These are phyloP conservation scores for Lota lota DNA, from an alignment of 2,113 vertebrate genomes.

Conservation along the genomic window DNA sequence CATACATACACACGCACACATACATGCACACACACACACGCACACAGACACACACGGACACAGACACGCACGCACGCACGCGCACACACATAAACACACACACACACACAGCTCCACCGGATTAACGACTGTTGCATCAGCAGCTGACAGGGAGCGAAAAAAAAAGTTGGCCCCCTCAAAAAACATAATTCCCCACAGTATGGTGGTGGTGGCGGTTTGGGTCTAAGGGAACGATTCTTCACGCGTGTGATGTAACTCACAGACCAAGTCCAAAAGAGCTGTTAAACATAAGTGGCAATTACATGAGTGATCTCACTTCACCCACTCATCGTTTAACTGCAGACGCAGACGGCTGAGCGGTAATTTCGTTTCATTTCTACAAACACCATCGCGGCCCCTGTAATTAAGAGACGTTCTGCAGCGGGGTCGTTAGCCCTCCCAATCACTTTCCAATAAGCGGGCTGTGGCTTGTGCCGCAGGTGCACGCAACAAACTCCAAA, in stretches of 20 bases:
- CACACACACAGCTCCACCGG: not conserved
- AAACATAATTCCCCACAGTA: not conserved
- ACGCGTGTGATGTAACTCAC: constrained; percentile 29
- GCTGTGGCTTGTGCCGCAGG: too few relatives aligned
- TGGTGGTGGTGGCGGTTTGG: not conserved
- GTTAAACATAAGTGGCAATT: constrained; percentile 53
- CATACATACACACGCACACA: too few relatives aligned
- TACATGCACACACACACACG: too few relatives aligned
- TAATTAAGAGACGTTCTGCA: not conserved
- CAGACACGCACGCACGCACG: too few relatives aligned
- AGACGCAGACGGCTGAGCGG: constrained; percentile 26
- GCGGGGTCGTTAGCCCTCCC: too few relatives aligned
- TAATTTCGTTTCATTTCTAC: constrained; percentile 18
- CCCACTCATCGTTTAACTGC: constrained; percentile 36
- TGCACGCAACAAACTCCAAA: too few relatives aligned
- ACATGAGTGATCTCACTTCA: constrained; percentile 44
- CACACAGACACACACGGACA: too few relatives aligned
- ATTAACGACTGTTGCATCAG: not conserved
- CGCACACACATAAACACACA: too few relatives aligned
- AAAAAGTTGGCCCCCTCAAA: not conserved
- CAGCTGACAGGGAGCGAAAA: not conserved
- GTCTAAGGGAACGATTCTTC: constrained; percentile 8
- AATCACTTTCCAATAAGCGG: too few relatives aligned
- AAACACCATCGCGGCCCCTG: constrained; percentile 14
- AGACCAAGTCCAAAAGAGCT: constrained; percentile 47